These are phyloP conservation scores for Willisornis vidua DNA, from an alignment of 2,113 vertebrate genomes.

Conservation along the genomic window DNA sequence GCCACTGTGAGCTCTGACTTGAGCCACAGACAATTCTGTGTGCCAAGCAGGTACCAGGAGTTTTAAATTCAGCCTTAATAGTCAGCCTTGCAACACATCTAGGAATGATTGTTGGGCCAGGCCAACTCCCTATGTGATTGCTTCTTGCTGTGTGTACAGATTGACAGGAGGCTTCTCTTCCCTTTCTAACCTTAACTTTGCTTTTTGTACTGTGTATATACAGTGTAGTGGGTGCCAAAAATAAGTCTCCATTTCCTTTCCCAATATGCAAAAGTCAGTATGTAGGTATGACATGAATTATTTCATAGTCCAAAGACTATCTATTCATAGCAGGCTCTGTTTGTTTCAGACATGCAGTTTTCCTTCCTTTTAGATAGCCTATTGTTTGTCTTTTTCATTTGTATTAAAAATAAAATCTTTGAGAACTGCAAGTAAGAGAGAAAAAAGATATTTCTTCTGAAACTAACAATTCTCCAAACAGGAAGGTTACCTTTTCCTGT, in stretches of 20 bases:
- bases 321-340: neutral
- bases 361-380: constrained; percentile 61
- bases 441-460: constrained; percentile 29
- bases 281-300: constrained; percentile 31
- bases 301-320: neutral
- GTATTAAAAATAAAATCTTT: constrained; percentile 58
- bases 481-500: constrained; percentile 71
- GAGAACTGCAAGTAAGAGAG: constrained; percentile 42
- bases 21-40: neutral
- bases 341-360: neutral
- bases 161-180: neutral
- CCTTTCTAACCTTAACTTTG: neutral
- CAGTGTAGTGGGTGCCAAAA: neutral
- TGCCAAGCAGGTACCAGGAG: neutral
- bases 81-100: neutral
- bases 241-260: constrained; percentile 40
- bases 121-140: neutral
- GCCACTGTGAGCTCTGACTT: neutral
- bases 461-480: constrained; percentile 44
- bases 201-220: neutral
- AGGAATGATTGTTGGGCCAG: neutral
- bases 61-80: neutral
- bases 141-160: neutral
- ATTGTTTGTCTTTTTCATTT: constrained; percentile 54
- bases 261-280: constrained; percentile 11